Evolutionary conservation across 1,140 invertebrate species (phyloP), one percentile per base, ranked within the genome.

Genomic region (Chrysomallon squamiferum): DNA sequence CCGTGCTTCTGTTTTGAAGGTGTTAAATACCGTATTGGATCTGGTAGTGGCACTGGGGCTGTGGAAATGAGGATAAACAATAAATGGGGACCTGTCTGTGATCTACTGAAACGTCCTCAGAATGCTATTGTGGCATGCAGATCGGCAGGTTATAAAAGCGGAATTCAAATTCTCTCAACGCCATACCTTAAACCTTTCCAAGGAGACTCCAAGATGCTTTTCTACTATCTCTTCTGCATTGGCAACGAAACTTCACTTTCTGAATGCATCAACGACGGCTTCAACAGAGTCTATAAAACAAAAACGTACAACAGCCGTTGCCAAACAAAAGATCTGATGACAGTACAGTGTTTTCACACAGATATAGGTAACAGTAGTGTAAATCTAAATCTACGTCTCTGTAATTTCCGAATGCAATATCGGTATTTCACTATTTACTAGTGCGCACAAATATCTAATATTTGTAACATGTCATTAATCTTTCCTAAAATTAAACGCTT

Each of bases 81-180:
- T 2, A 85, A 88, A 59, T 91, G 89, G 88, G 92, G 92, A 1
- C 89, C 89, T 70, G 87, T 93, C 22, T 93, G 92, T 80, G 91
- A 92, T 76, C 91, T 93, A 74, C 86, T 89, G 59, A 93, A 92
- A 75, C 89, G 89, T 1, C 81, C 91, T 35, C 86, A 83, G 22
- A 89, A 91, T 69, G 92, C 91, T 1, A 84, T 89, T 65, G 88
- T 80, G 2, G 60, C 78, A 25, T 80, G 78, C 69, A 69, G 54
- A 52, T 68, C 30, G 25, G 69, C 65, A 32, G 59, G 59, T 9
- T 65, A 65, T 30, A n/a, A n/a, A 22, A 62, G 65, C 35, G 68
- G 68, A 20, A 62, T 69, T 6, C 58, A 60, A 20, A 59, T 69
- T 7, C 35, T 22, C 43, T 65, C 15, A 58, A 54, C 22, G 22